These are phyloP conservation scores for Lichenostomus cassidix DNA, from an alignment of 2,113 vertebrate species.

Conservation along the genomic window DNA sequence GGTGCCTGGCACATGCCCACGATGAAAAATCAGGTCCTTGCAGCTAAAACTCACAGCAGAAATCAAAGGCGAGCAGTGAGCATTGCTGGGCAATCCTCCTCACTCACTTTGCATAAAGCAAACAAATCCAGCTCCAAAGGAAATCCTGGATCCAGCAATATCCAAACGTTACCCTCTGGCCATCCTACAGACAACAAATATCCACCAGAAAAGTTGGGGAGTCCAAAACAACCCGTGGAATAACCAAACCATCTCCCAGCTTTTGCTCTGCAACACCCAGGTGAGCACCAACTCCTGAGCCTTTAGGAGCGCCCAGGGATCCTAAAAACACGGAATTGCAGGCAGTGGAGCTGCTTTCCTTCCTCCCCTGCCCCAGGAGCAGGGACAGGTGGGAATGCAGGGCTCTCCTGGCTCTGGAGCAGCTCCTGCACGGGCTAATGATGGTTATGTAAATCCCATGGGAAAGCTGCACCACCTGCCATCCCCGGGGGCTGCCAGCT, in stretches of 20 bases:
- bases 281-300: background rate
- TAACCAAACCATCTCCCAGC: background rate
- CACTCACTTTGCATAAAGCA: fast-evolving
- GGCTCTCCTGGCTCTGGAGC: background rate
- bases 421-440: background rate
- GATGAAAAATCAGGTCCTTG: background rate
- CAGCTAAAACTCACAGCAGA: background rate
- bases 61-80: background rate
- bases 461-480: background rate
- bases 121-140: background rate
- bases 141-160: background rate
- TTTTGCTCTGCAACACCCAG: background rate
- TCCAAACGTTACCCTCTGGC: background rate
- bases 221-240: background rate
- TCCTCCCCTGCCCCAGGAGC: background rate
- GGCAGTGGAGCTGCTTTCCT: background rate
- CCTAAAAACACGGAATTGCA: background rate
- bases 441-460: background rate
- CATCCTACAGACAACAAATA: background rate
- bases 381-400: background rate
- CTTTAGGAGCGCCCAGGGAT: fast-evolving
- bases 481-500: conserved; percentile 9
- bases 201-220: background rate
- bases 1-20: background rate
- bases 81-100: background rate